Percentiles rank a stretch among this genome's conserved stretches.
Evolutionary conservation across 2,888 invertebrate genomes (phyloP).

Genomic region (Eilema depressum): DNA sequence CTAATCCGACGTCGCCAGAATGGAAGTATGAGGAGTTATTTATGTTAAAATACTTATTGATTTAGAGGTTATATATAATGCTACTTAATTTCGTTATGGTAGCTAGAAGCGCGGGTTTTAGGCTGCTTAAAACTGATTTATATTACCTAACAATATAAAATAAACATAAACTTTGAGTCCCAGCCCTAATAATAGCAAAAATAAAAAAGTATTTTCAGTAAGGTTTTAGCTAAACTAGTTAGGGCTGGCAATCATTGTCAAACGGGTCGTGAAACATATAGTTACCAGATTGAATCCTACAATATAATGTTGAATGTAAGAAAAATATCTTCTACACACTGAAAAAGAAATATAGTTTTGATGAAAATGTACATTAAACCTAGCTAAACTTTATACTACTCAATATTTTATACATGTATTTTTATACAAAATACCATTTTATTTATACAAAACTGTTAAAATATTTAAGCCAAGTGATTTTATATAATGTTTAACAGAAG

Average conservation of each 20-base stretch:
- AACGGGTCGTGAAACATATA: constrained; percentile 84
- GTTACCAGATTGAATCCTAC: constrained; percentile 83
- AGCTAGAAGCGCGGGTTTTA: constrained; percentile 75
- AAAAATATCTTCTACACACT: constrained; percentile 61
- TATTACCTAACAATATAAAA: constrained; percentile 52
- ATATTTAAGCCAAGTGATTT: constrained; percentile 6
- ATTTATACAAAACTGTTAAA: constrained; percentile 1
- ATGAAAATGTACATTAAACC: constrained; percentile 5
- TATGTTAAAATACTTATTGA: constrained; percentile 63
- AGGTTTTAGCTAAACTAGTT: constrained; percentile 32
- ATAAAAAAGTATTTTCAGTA: constrained; percentile 44
- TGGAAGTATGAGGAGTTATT: constrained; percentile 77
- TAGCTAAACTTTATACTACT: background rate
- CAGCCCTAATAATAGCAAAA: constrained; percentile 55
- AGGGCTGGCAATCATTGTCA: constrained; percentile 66
- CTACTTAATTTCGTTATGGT: constrained; percentile 71
- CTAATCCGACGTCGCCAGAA: constrained; percentile 52
- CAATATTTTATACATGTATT: constrained; percentile 22
- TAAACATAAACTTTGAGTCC: constrained; percentile 53
- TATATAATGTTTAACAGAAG: constrained; percentile 6
- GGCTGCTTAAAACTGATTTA: constrained; percentile 69
- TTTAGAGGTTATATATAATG: constrained; percentile 58
- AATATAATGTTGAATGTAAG: constrained; percentile 60
- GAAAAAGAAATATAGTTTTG: constrained; percentile 9
- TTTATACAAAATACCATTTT: constrained; percentile 8